Evolutionary conservation across 1,140 invertebrate genomes (phyloP).

Genomic region (Asbolus verrucosus): DNA sequence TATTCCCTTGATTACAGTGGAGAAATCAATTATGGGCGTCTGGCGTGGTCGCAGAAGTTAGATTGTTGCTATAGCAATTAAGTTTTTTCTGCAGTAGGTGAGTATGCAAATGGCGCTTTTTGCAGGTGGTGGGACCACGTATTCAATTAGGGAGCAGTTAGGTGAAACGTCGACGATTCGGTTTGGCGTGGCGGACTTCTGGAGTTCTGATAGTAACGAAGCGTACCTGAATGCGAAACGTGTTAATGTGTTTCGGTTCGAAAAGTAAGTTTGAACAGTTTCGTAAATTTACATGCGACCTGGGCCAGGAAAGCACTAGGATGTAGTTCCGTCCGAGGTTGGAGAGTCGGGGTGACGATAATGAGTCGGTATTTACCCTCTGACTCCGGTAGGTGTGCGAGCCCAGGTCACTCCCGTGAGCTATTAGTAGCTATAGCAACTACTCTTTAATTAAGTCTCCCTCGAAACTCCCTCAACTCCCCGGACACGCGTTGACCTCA

Average conservation of each 20-base stretch:
- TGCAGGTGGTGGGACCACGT: no score
- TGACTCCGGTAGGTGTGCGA: conserved; percentile 52
- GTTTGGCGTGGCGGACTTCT: no score
- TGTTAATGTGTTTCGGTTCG: conserved; percentile 43
- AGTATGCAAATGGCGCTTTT: background rate
- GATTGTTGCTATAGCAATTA: conserved; percentile 16
- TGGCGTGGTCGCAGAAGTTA: background rate
- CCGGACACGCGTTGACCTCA: conserved; percentile 56
- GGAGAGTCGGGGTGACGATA: conserved; percentile 42
- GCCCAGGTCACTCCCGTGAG: conserved; percentile 53
- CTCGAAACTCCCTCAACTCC: conserved; percentile 47
- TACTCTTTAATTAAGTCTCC: conserved; percentile 60
- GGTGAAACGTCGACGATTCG: conserved; percentile 22
- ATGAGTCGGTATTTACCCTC: conserved; percentile 53
- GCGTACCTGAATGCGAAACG: conserved; percentile 40
- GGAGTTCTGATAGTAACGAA: conserved; percentile 26
- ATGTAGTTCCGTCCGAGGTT: conserved; percentile 14
- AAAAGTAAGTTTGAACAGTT: conserved; percentile 36
- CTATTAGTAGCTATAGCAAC: conserved; percentile 62
- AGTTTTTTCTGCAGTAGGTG: conserved; percentile 23
- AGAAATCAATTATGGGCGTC: background rate
- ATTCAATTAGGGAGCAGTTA: conserved; percentile 18
- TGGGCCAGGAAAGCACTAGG: conserved; percentile 1
- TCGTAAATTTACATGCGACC: conserved; percentile 41
- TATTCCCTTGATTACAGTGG: no score